Evolutionary conservation across 2,113 vertebrate species (phyloP).

Genomic region (Datnioides undecimradiatus): DNA sequence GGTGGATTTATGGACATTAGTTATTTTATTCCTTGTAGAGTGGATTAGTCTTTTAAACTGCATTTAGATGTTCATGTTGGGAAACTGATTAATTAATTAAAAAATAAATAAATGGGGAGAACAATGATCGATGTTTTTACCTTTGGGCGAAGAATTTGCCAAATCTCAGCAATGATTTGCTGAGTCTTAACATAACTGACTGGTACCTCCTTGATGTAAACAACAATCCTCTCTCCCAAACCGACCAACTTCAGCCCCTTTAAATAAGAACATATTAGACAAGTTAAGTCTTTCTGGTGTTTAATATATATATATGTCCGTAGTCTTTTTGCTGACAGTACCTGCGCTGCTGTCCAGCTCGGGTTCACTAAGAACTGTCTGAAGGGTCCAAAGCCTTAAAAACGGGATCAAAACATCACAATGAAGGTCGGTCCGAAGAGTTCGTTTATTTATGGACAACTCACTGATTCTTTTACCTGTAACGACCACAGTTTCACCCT

Average conservation of each 20-base stretch:
- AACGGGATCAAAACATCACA: not conserved
- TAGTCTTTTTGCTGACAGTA: slow-evolving; percentile 57
- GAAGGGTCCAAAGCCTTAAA: slow-evolving; percentile 87
- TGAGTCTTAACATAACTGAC: slow-evolving; percentile 86
- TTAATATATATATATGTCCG: too few relatives aligned
- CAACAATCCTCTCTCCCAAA: slow-evolving; percentile 73
- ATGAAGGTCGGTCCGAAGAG: not conserved
- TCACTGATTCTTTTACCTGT: slow-evolving; percentile 56
- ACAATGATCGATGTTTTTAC: slow-evolving; percentile 72
- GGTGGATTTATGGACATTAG: not conserved
- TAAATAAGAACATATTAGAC: not conserved
- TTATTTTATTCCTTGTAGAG: not conserved
- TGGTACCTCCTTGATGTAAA: slow-evolving; percentile 83
- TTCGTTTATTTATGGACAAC: accelerated
- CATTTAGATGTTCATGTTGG: not conserved
- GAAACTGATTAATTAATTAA: not conserved
- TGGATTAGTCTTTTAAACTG: not conserved
- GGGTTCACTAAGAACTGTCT: slow-evolving; percentile 86
- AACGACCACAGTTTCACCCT: slow-evolving; percentile 49
- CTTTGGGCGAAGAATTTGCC: slow-evolving; percentile 85
- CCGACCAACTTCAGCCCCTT: slow-evolving; percentile 87
- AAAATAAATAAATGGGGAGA: not conserved
- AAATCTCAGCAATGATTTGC: slow-evolving; percentile 81
- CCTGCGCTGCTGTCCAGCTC: slow-evolving; percentile 91
- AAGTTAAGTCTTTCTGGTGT: not conserved